Conservation (phyloP, 1,140 invertebrate genomes). For the Drosophila biarmipes region DNA sequence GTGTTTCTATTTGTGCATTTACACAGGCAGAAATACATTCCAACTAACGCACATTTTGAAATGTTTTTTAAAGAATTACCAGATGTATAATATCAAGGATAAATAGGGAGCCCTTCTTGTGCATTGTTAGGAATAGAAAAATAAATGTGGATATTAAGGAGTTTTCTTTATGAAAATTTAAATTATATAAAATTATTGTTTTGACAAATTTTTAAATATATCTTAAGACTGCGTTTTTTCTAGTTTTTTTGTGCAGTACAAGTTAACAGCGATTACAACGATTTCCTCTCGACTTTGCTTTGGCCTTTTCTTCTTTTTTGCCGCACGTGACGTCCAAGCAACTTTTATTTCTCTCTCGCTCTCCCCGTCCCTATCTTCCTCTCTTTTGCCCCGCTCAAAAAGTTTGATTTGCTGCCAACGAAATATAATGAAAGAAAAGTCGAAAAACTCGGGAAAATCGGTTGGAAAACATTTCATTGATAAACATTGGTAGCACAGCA, state of each 20-base stretch:
- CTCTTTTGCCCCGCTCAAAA: constrained; percentile 53
- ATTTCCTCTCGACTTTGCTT: constrained; percentile 13
- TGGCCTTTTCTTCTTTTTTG: constrained; percentile 16
- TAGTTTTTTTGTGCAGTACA: constrained; percentile 38
- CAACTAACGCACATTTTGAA: too few relatives aligned
- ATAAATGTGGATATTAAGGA: too few relatives aligned
- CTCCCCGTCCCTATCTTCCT: not conserved
- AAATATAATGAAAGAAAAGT: constrained; percentile 43
- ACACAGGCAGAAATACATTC: not conserved
- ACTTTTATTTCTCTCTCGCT: constrained; percentile 23
- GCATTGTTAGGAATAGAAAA: too few relatives aligned
- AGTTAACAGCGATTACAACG: constrained; percentile 53
- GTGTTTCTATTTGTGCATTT: constrained; percentile 4
- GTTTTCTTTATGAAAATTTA: too few relatives aligned
- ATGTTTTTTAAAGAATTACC: not conserved
- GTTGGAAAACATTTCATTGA: constrained; percentile 65
- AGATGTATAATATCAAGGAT: too few relatives aligned
- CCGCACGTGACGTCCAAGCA: constrained; percentile 39
- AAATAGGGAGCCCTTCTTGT: too few relatives aligned
- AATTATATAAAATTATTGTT: too few relatives aligned
- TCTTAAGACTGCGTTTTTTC: not conserved
- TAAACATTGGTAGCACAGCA: constrained; percentile 43
- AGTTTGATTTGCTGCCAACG: constrained; percentile 65
- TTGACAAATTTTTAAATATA: too few relatives aligned
- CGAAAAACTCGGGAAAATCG: constrained; percentile 8